These are phyloP conservation scores for Dendrolimus punctatus DNA, from an alignment of 1,140 invertebrate genomes.

Conservation along the genomic window DNA sequence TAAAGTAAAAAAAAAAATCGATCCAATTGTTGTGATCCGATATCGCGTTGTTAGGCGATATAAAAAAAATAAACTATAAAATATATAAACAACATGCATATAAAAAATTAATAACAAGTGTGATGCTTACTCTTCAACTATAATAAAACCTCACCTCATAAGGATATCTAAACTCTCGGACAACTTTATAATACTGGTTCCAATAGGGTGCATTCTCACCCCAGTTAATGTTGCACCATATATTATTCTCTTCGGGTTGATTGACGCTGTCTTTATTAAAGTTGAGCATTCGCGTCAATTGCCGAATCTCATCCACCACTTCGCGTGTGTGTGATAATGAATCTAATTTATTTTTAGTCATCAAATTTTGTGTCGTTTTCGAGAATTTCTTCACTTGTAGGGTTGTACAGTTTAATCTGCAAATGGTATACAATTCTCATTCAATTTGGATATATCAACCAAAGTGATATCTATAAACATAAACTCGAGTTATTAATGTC, in stretches of 20 bases:
- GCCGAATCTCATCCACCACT: constrained; percentile 45
- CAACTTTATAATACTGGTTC: constrained; percentile 60
- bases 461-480: background rate
- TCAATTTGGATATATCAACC: background rate
- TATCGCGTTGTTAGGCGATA: too few species aligned
- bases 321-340: constrained; percentile 34
- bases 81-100: too few species aligned
- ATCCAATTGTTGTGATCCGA: too few species aligned
- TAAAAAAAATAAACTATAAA: too few species aligned
- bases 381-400: constrained; percentile 52
- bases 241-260: constrained; percentile 9
- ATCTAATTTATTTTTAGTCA: constrained; percentile 48
- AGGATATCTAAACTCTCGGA: constrained; percentile 55
- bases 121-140: too few species aligned
- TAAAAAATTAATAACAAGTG: background rate
- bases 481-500: background rate
- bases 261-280: constrained; percentile 28
- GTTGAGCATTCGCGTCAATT: constrained; percentile 45
- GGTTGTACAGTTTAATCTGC: constrained; percentile 52
- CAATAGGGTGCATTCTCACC: constrained; percentile 60
- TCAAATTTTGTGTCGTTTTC: constrained; percentile 47
- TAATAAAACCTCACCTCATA: constrained; percentile 41
- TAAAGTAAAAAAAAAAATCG: too few species aligned
- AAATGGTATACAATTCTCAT: constrained; percentile 12
- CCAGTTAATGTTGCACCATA: constrained; percentile 60